Conservation (phyloP, 92 coral and sea anemone species). For the Micromussa lordhowensis region DNA sequence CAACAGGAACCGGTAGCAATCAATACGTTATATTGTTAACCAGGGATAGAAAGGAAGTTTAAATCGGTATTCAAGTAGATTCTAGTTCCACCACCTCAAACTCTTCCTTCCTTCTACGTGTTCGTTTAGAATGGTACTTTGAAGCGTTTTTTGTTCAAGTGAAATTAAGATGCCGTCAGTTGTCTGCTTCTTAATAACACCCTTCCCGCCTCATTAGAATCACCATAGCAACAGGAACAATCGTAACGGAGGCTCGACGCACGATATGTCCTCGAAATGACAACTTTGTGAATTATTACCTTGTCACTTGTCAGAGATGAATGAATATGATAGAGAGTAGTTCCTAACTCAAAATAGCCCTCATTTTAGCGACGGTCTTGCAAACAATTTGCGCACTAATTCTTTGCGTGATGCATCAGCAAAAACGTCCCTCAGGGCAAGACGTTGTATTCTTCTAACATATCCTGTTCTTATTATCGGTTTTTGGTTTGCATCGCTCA, state of each 20-base stretch:
- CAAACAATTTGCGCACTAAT: not conserved
- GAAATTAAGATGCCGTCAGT: slow-evolving; percentile 18
- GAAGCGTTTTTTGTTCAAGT: not conserved
- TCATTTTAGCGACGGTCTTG: not conserved
- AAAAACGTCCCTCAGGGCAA: not conserved
- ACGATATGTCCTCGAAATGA: not conserved
- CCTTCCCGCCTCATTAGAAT: not conserved
- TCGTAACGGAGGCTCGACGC: slow-evolving; percentile 14
- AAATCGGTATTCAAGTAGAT: not conserved
- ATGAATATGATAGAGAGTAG: not conserved
- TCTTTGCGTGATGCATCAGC: slow-evolving; percentile 29
- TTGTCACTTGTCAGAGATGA: not conserved
- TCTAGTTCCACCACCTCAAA: not conserved
- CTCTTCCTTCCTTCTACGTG: slow-evolving; percentile 7
- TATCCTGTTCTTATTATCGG: slow-evolving; percentile 5
- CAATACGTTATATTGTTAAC: not conserved
- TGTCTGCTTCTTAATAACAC: not conserved
- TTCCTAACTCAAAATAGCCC: not conserved
- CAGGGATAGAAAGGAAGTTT: not conserved
- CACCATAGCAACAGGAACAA: slow-evolving; percentile 2
- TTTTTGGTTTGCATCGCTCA: not conserved
- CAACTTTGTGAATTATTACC: not conserved
- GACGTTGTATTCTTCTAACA: not conserved
- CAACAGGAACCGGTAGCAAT: not conserved
- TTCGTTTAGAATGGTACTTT: not conserved